A percentile compares a stretch with the other conserved stretches of the same genome.
These are phyloP conservation scores for Diorhabda elongata DNA, from an alignment of 1,140 invertebrate genomes.

Conservation along the genomic window DNA sequence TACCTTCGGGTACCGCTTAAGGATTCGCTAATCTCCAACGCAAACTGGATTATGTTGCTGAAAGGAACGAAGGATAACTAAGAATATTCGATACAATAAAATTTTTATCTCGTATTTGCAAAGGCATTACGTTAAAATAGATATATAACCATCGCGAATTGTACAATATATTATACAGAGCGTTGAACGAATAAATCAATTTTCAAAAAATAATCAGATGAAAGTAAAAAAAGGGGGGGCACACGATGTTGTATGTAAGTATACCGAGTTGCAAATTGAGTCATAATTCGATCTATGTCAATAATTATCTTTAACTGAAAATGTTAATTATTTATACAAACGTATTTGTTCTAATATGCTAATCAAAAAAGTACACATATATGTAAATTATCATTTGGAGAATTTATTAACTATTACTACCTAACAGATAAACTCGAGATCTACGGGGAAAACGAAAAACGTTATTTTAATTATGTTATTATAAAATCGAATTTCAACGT, in stretches of 20 bases:
- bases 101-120: no score
- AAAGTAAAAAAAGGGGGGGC: neutral
- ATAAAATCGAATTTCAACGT: no score
- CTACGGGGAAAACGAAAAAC: no score
- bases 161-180: constrained; percentile 5
- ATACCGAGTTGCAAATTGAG: constrained; percentile 5
- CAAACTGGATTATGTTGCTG: no score
- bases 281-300: constrained; percentile 11
- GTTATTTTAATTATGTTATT: no score
- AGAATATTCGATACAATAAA: no score
- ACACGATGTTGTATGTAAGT: neutral
- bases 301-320: constrained; percentile 9
- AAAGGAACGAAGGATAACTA: no score
- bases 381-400: constrained; percentile 11
- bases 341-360: constrained; percentile 3
- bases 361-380: constrained; percentile 6
- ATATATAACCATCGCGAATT: neutral
- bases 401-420: constrained; percentile 10
- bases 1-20: no score
- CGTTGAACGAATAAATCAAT: neutral
- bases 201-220: neutral
- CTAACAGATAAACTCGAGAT: neutral
- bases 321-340: constrained; percentile 10
- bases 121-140: no score
- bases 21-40: no score